Evolutionary conservation across 2,113 vertebrate genomes (phyloP).

Genomic region (Barnardius zonarius): DNA sequence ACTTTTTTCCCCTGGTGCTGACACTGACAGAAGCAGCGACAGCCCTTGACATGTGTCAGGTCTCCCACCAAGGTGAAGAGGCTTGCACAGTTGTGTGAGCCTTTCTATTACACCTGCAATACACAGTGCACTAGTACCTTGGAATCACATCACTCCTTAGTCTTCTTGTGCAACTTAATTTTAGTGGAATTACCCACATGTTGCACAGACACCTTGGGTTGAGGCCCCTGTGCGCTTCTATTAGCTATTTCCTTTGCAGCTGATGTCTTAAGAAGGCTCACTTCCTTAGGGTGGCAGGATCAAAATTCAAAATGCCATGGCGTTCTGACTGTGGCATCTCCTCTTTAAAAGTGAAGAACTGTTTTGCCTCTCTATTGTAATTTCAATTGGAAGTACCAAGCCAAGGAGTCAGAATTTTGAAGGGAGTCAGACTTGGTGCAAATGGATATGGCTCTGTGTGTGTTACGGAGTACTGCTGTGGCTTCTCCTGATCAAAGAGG

Average conservation of each 20-base stretch:
- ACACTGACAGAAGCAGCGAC: not conserved
- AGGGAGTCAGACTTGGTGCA: not conserved
- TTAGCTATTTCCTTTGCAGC: not conserved
- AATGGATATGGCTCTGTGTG: not conserved
- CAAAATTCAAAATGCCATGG: not conserved
- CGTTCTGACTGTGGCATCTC: not conserved
- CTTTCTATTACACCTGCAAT: not conserved
- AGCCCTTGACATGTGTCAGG: not conserved
- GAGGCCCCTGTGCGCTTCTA: not conserved
- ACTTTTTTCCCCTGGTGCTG: not conserved
- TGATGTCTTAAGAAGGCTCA: not conserved
- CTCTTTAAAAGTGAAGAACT: not conserved
- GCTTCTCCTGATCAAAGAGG: not conserved
- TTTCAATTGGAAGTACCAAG: not conserved
- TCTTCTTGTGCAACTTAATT: not conserved
- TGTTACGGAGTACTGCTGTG: not conserved
- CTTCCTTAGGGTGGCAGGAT: not conserved
- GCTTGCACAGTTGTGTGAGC: not conserved
- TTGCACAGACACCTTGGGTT: not conserved
- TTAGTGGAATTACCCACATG: accelerated
- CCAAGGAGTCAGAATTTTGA: not conserved
- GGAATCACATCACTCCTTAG: not conserved
- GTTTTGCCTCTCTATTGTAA: not conserved
- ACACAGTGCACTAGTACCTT: not conserved
- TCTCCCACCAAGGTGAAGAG: not conserved